A percentile compares a stretch with the other conserved stretches of the same genome.
Evolutionary conservation across 1,140 invertebrate species (phyloP).

Genomic region (Leptinotarsa texana): DNA sequence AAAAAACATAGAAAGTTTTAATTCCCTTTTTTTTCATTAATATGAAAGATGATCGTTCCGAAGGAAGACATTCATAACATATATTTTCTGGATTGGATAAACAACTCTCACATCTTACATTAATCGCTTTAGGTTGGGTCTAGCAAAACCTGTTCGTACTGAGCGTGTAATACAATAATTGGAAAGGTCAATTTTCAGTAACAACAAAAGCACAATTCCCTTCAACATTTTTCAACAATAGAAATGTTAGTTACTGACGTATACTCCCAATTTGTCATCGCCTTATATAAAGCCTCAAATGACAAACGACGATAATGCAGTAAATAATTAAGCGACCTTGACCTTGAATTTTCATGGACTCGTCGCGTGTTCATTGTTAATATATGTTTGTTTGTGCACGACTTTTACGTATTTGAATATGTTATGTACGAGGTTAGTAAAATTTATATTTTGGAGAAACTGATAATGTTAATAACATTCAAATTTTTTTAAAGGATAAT

Average conservation of each 20-base stretch:
- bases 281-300: slow-evolving; percentile 6
- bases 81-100: too few relatives aligned
- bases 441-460: neutral
- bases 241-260: neutral
- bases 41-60: too few relatives aligned
- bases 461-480: too few relatives aligned
- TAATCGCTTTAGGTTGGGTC: too few relatives aligned
- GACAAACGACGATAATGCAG: neutral
- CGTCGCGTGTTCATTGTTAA: slow-evolving; percentile 6
- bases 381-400: neutral
- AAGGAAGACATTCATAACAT: too few relatives aligned
- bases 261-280: neutral
- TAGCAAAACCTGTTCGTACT: too few relatives aligned
- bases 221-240: neutral
- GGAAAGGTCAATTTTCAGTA: neutral
- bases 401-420: neutral
- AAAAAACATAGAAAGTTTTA: too few relatives aligned
- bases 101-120: too few relatives aligned
- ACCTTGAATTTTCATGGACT: slow-evolving; percentile 1
- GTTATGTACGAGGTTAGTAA: neutral
- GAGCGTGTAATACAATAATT: too few relatives aligned
- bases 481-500: too few relatives aligned
- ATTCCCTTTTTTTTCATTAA: too few relatives aligned
- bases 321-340: neutral
- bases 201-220: neutral